phyloP scores from a whole-genome alignment of 2,888 invertebrate species.

The Blera fallax region DNA sequence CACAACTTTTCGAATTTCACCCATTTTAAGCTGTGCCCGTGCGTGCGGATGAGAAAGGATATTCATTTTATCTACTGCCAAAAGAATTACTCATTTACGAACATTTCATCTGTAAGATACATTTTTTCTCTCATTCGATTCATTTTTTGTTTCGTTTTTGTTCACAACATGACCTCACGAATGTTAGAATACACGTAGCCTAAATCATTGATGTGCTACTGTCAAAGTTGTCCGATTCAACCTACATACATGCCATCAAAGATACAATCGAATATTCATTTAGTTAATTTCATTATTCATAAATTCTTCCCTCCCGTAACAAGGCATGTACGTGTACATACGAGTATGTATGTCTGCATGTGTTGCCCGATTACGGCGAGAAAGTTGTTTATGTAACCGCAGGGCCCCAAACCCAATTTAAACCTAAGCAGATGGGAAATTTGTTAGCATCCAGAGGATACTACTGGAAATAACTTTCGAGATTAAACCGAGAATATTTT shows the following conservation, averaged over 20 bases:
- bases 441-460: slow-evolving; percentile 37
- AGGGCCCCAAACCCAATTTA: slow-evolving; percentile 55
- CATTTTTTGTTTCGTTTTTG: neutral
- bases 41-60: neutral
- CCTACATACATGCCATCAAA: neutral
- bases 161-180: neutral
- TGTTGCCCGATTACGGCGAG: slow-evolving; percentile 22
- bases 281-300: slow-evolving; percentile 53
- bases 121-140: neutral
- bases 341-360: neutral
- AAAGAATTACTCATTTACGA: neutral
- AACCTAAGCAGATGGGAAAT: slow-evolving; percentile 48
- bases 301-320: slow-evolving; percentile 1
- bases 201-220: slow-evolving; percentile 25
- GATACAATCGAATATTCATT: slow-evolving; percentile 60
- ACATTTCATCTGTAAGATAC: neutral
- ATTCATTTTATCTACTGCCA: neutral
- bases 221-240: neutral
- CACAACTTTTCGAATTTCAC: neutral
- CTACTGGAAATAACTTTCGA: slow-evolving; percentile 32
- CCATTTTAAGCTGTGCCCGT: too few species aligned
- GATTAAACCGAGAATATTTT: slow-evolving; percentile 47
- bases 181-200: neutral
- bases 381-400: slow-evolving; percentile 56
- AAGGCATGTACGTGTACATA: neutral